Evolutionary conservation across 2,888 invertebrate genomes (phyloP).

Genomic region (Ormia ochracea): DNA sequence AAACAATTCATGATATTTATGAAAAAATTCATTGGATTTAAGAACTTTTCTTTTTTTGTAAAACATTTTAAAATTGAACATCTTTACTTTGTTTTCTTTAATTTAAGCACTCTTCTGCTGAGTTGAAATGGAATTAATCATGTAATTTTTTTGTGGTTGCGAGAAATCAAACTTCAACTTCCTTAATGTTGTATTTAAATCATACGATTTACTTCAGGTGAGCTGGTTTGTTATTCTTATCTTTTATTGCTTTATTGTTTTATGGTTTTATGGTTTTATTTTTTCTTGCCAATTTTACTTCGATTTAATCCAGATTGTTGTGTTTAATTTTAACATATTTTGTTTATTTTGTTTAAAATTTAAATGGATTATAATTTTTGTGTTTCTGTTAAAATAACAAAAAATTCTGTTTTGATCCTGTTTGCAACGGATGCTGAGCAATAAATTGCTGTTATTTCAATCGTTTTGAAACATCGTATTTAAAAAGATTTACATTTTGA

Average conservation of each 20-base stretch:
- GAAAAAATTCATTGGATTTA: too few species aligned
- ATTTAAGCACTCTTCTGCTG: background rate
- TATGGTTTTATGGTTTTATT: too few species aligned
- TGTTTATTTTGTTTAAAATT: slow-evolving; percentile 3
- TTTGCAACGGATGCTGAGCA: background rate
- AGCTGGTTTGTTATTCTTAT: too few species aligned
- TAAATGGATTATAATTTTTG: background rate
- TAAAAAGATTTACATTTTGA: slow-evolving; percentile 4
- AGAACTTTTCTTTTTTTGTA: too few species aligned
- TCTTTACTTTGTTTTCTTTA: background rate
- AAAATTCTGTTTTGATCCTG: background rate
- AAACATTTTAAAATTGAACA: background rate
- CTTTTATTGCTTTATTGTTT: too few species aligned
- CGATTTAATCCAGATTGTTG: slow-evolving; percentile 40
- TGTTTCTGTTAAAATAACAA: background rate
- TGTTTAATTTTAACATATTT: slow-evolving; percentile 5
- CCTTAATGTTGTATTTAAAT: slow-evolving; percentile 34
- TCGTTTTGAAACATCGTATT: background rate
- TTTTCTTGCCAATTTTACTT: slow-evolving; percentile 3
- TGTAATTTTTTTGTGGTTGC: background rate
- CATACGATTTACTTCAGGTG: slow-evolving; percentile 4
- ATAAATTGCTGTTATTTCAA: background rate
- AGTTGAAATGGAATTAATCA: background rate
- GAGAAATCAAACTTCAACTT: background rate
- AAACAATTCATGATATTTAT: too few species aligned